Evolutionary conservation across 2,797 vertebrate species (phyloP).

Genomic region (Acipenser transmontanus): DNA sequence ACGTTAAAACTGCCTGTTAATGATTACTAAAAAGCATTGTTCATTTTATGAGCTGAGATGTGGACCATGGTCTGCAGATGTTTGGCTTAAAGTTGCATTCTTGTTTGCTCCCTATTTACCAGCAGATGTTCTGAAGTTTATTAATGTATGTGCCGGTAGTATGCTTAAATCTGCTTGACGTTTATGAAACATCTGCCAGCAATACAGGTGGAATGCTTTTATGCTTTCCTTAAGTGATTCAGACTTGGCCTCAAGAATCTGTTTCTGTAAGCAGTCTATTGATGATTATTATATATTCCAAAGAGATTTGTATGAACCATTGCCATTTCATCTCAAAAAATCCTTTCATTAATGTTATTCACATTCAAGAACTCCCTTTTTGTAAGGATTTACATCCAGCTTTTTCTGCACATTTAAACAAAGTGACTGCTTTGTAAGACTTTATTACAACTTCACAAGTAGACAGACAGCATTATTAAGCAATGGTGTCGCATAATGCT

Average conservation of each 20-base stretch:
- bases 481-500: too few relatives aligned
- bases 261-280: neutral
- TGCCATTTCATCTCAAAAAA: neutral
- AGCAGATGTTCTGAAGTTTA: slow-evolving; percentile 75
- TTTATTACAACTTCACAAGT: too few relatives aligned
- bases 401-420: too few relatives aligned
- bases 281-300: neutral
- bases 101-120: slow-evolving; percentile 80
- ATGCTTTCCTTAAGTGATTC: slow-evolving; percentile 33
- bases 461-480: too few relatives aligned
- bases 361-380: too few relatives aligned
- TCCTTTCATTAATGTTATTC: neutral
- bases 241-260: neutral
- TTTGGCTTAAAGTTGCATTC: slow-evolving; percentile 71
- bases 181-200: slow-evolving; percentile 69
- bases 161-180: slow-evolving; percentile 51
- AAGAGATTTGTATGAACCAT: neutral
- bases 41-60: slow-evolving; percentile 75
- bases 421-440: too few relatives aligned
- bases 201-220: slow-evolving; percentile 76
- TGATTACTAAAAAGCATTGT: slow-evolving; percentile 78
- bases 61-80: slow-evolving; percentile 72
- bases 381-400: too few relatives aligned
- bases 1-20: slow-evolving; percentile 78
- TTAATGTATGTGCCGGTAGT: slow-evolving; percentile 63